These are phyloP conservation scores for Euzophera pinguis DNA, from an alignment of 2,888 invertebrate species.

Conservation along the genomic window DNA sequence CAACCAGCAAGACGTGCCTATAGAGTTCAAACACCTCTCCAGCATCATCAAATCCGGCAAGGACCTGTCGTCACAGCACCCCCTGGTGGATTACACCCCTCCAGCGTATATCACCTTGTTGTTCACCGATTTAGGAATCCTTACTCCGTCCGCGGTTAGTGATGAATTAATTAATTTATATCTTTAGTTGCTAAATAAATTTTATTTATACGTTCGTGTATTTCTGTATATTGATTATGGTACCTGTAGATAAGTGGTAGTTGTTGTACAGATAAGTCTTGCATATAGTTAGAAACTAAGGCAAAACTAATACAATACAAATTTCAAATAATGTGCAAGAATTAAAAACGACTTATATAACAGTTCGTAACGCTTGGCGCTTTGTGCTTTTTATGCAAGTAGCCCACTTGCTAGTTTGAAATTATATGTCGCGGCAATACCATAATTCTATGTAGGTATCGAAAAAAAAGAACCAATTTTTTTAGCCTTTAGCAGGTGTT, in stretches of 20 bases:
- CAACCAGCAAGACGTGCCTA: slow-evolving; percentile 93
- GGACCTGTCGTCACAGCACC: slow-evolving; percentile 84
- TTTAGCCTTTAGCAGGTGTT: no score
- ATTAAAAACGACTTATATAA: no score
- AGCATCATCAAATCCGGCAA: slow-evolving; percentile 69
- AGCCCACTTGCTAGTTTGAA: no score
- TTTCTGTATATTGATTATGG: background rate
- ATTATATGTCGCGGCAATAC: no score
- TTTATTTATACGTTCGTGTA: slow-evolving; percentile 23
- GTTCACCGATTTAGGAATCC: slow-evolving; percentile 96
- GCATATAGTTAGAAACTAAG: no score
- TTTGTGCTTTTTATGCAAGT: no score
- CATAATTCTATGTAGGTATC: no score
- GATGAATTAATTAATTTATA: slow-evolving; percentile 98
- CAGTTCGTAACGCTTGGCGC: no score
- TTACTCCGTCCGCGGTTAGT: slow-evolving; percentile 98
- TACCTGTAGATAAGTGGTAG: background rate
- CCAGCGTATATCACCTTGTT: slow-evolving; percentile 94
- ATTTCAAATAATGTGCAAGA: no score
- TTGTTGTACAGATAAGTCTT: no score
- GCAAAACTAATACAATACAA: no score
- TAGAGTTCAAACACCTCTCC: slow-evolving; percentile 86
- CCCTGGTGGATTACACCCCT: slow-evolving; percentile 97
- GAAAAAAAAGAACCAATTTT: no score
- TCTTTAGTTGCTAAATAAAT: slow-evolving; percentile 78